A percentile compares a stretch with the other conserved stretches of the same genome.
Evolutionary conservation across 1,140 invertebrate species (phyloP).

Genomic region (Sarcophaga bullata): DNA sequence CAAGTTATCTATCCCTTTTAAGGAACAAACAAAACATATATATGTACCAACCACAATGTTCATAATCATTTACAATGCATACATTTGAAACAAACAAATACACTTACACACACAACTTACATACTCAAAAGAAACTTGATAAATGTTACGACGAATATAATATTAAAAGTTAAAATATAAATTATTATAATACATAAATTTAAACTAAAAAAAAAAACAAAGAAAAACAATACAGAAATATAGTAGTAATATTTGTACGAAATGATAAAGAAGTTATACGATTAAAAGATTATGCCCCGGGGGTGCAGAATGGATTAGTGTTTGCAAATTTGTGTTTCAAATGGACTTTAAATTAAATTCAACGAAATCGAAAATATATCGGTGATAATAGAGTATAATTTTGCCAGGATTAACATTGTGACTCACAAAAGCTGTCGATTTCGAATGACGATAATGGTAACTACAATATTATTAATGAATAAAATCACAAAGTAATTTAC

Average conservation of each 20-base stretch:
- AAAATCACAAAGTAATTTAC: constrained; percentile 21
- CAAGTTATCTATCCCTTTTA: not conserved
- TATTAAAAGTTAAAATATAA: constrained; percentile 19
- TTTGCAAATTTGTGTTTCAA: too few relatives aligned
- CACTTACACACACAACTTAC: not conserved
- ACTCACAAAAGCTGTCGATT: too few relatives aligned
- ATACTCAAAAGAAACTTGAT: constrained; percentile 21
- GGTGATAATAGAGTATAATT: too few relatives aligned
- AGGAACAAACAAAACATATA: not conserved
- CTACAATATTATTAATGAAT: constrained; percentile 31
- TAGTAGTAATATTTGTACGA: constrained; percentile 11
- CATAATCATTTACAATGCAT: constrained; percentile 1
- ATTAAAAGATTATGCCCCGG: not conserved
- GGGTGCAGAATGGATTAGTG: too few relatives aligned
- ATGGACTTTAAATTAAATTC: too few relatives aligned
- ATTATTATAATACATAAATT: constrained; percentile 17
- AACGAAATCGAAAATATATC: too few relatives aligned
- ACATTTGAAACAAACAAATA: not conserved
- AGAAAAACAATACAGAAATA: not conserved
- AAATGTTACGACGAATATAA: constrained; percentile 36
- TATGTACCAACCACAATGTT: not conserved
- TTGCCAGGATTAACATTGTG: too few relatives aligned
- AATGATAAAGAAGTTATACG: not conserved
- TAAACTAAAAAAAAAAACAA: constrained; percentile 14
- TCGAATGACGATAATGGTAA: not conserved